A percentile compares a stretch with the other conserved stretches of the same genome.
Evolutionary conservation across 2,888 invertebrate genomes (phyloP).

Genomic region (Pollenia labialis): DNA sequence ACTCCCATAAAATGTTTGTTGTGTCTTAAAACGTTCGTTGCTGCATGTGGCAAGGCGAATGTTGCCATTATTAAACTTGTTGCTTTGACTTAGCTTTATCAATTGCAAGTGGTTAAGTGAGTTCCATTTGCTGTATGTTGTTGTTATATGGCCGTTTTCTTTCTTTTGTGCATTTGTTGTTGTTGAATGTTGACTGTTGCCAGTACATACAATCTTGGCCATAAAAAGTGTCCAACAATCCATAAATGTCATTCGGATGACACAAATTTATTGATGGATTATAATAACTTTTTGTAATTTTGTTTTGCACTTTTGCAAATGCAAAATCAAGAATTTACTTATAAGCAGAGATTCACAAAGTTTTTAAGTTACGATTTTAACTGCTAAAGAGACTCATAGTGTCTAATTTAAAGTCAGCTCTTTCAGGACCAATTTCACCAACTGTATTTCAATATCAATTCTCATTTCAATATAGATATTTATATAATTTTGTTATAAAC

Average conservation of each 20-base stretch:
- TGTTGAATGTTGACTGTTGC: constrained; percentile 23
- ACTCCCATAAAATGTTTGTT: constrained; percentile 46
- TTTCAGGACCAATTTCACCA: too few species aligned
- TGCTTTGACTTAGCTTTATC: constrained; percentile 60
- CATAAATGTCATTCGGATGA: constrained; percentile 79
- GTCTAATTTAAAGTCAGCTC: too few species aligned
- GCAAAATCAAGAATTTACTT: constrained; percentile 28
- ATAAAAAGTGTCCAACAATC: constrained; percentile 74
- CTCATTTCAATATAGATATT: too few species aligned
- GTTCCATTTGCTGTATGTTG: constrained; percentile 14
- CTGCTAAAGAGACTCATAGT: too few species aligned
- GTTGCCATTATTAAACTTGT: constrained; percentile 60
- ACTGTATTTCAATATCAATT: too few species aligned
- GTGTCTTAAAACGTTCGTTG: constrained; percentile 1
- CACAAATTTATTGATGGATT: constrained; percentile 80
- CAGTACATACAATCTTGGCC: constrained; percentile 50
- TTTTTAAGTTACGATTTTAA: background rate
- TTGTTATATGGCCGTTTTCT: constrained; percentile 29
- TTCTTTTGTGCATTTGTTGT: constrained; percentile 43
- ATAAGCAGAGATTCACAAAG: constrained; percentile 28
- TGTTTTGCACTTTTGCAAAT: constrained; percentile 41
- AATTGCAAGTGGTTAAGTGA: constrained; percentile 65
- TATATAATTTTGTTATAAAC: too few species aligned
- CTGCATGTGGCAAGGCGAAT: constrained; percentile 47
- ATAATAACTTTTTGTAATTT: constrained; percentile 72